Evolutionary conservation across 1,140 invertebrate species (phyloP).

Genomic region (Drosophila saltans): DNA sequence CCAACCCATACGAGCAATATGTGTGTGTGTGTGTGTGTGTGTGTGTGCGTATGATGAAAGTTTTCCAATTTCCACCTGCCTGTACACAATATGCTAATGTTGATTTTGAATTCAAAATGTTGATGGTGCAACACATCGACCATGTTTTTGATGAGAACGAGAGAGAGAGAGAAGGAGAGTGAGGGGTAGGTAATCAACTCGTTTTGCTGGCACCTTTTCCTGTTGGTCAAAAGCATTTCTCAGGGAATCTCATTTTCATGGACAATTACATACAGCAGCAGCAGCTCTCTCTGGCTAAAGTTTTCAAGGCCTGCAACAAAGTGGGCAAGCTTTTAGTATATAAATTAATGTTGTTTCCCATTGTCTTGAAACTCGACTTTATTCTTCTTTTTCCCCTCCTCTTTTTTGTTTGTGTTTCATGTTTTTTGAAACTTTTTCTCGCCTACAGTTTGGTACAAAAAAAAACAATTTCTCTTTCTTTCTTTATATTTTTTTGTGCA

Average conservation of each 20-base stretch:
- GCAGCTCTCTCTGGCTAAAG: slow-evolving; percentile 22
- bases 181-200: not conserved
- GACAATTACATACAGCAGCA: slow-evolving; percentile 34
- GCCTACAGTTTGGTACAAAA: slow-evolving; percentile 24
- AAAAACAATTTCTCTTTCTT: slow-evolving; percentile 39
- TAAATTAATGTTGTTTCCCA: slow-evolving; percentile 67
- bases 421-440: slow-evolving; percentile 37
- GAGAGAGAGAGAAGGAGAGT: not conserved
- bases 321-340: slow-evolving; percentile 41
- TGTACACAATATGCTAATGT: slow-evolving; percentile 3
- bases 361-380: slow-evolving; percentile 38
- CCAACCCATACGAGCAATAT: slow-evolving; percentile 1
- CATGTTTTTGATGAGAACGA: too few species aligned
- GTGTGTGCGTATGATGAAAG: slow-evolving; percentile 8
- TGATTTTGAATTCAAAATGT: slow-evolving; percentile 6
- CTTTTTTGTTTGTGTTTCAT: slow-evolving; percentile 25
- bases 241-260: slow-evolving; percentile 28
- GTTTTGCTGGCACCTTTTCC: slow-evolving; percentile 2
- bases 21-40: not conserved
- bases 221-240: slow-evolving; percentile 4
- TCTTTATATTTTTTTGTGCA: slow-evolving; percentile 14
- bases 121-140: not conserved
- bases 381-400: slow-evolving; percentile 30
- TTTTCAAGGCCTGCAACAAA: slow-evolving; percentile 46
- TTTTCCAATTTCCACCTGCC: slow-evolving; percentile 7